Evolutionary conservation across 2,797 vertebrate species (phyloP).

Genomic region (Thaleichthys pacificus): DNA sequence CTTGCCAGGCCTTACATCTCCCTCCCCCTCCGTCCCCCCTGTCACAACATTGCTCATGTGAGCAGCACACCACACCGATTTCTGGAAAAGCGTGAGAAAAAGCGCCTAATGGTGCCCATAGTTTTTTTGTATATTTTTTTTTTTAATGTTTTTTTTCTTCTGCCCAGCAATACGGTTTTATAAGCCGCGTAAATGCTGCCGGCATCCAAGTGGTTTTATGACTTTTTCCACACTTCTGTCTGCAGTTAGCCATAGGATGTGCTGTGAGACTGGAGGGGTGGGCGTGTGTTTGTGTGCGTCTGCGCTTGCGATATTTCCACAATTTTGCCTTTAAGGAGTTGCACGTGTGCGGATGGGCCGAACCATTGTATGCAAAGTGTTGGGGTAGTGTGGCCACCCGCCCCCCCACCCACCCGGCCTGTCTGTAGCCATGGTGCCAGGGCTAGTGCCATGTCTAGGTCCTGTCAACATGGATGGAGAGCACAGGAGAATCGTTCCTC

Average conservation of each 20-base stretch:
- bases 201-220: conserved; percentile 2
- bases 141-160: background rate
- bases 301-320: too few species aligned
- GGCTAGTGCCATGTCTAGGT: conserved; percentile 7
- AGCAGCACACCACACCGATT: background rate
- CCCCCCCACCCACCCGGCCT: too few species aligned
- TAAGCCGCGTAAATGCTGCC: conserved; percentile 5
- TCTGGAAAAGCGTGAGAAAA: background rate
- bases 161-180: background rate
- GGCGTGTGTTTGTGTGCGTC: background rate
- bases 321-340: too few species aligned
- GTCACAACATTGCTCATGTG: background rate
- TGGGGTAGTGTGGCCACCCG: too few species aligned
- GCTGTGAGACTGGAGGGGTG: background rate
- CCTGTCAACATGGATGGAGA: background rate
- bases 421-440: background rate
- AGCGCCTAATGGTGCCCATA: too few species aligned
- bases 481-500: background rate
- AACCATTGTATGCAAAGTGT: background rate
- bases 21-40: too few species aligned
- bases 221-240: conserved; percentile 11
- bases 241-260: background rate
- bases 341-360: background rate
- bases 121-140: too few species aligned
- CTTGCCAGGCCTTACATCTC: background rate